A percentile compares a stretch with the other conserved stretches of the same genome.
Conservation (phyloP, 2,113 vertebrate species). For the Dasyurus viverrinus region DNA sequence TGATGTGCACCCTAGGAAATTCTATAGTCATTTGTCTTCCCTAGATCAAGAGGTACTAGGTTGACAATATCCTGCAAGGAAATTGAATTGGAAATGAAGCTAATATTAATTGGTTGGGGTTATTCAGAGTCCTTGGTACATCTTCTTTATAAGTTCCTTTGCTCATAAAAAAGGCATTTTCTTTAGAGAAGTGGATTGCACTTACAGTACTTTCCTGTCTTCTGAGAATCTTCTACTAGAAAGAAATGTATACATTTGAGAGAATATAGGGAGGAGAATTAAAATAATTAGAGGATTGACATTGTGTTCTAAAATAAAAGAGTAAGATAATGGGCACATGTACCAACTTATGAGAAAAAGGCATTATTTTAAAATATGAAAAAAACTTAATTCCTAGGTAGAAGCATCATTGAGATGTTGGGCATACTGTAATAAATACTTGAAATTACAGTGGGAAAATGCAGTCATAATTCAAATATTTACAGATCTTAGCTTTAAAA, state of each 20-base stretch:
- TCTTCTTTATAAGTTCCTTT: not conserved
- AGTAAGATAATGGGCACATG: constrained; percentile 25
- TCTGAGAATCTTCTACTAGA: constrained; percentile 32
- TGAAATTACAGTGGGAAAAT: not conserved
- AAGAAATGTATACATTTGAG: constrained; percentile 10
- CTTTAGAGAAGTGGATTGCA: not conserved
- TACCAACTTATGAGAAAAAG: constrained; percentile 36
- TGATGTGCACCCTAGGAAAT: constrained; percentile 33
- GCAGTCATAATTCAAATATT: not conserved
- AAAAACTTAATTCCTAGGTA: constrained; percentile 28
- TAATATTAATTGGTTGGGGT: constrained; percentile 2
- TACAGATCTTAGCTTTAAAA: not conserved
- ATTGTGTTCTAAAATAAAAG: constrained; percentile 21
- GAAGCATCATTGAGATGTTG: not conserved
- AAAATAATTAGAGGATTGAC: constrained; percentile 28
- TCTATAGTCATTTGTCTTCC: constrained; percentile 9
- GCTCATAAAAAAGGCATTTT: not conserved
- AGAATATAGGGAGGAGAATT: not conserved
- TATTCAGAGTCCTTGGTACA: constrained; percentile 3
- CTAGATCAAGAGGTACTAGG: not conserved
- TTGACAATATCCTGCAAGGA: not conserved
- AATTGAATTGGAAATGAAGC: not conserved
- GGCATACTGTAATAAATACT: not conserved
- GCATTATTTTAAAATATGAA: constrained; percentile 42
- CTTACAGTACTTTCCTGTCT: constrained; percentile 9